phyloP scores from a whole-genome alignment of 2,797 vertebrate genomes.

The Fundulus diaphanus region DNA sequence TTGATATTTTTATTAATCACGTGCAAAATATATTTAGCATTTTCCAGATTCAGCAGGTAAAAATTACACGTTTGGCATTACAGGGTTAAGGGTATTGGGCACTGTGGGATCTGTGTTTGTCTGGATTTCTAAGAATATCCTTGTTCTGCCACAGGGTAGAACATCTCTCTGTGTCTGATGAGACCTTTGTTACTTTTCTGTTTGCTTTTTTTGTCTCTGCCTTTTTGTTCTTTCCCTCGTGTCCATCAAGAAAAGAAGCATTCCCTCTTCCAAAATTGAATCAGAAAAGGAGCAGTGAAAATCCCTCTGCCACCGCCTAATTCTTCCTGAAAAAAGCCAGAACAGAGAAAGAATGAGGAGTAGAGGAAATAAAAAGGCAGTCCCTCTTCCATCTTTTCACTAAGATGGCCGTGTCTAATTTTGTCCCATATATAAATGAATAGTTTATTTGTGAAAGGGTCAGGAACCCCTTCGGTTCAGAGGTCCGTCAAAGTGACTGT shows the following conservation, averaged over 20 bases:
- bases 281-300: slow-evolving; percentile 37
- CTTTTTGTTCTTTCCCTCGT: slow-evolving; percentile 49
- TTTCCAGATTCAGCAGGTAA: neutral
- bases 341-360: slow-evolving; percentile 50
- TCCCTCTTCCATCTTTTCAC: slow-evolving; percentile 70
- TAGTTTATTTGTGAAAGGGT: slow-evolving; percentile 71
- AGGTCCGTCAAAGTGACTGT: slow-evolving; percentile 73
- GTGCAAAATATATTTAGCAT: neutral
- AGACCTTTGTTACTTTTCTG: slow-evolving; percentile 66
- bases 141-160: slow-evolving; percentile 31
- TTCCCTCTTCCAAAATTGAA: slow-evolving; percentile 67
- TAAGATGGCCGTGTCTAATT: slow-evolving; percentile 80
- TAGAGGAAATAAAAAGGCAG: slow-evolving; percentile 51
- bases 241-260: slow-evolving; percentile 65
- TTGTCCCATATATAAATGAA: slow-evolving; percentile 77
- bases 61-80: neutral
- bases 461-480: slow-evolving; percentile 68
- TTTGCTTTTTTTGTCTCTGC: slow-evolving; percentile 45
- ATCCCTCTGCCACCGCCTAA: slow-evolving; percentile 58
- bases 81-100: neutral
- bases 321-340: slow-evolving; percentile 64
- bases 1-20: neutral
- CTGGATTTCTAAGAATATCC: slow-evolving; percentile 9
- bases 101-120: slow-evolving; percentile 5
- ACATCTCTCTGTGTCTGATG: slow-evolving; percentile 69